These are phyloP conservation scores for Dendronephthya gigantea DNA, from an alignment of 64 coral and sea anemone species.

Conservation along the genomic window DNA sequence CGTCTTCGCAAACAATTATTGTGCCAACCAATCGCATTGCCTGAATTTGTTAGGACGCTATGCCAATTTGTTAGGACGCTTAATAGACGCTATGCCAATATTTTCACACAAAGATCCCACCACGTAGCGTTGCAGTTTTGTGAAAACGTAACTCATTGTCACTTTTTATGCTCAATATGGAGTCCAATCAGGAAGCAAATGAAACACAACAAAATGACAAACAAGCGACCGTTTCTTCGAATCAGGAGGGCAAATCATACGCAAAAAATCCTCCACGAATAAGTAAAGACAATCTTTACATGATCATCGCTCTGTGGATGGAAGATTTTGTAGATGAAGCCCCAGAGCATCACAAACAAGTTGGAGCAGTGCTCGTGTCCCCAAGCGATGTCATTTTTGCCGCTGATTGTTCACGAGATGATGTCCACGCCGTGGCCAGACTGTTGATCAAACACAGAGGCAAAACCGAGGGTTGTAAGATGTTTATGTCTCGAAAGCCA, in stretches of 20 bases:
- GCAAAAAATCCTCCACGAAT: neutral
- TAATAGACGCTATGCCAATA: no score
- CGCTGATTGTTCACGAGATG: slow-evolving; percentile 9
- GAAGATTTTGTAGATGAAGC: neutral
- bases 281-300: slow-evolving; percentile 25
- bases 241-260: neutral
- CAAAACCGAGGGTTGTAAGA: slow-evolving; percentile 26
- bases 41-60: no score
- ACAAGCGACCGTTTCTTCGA: no score
- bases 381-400: slow-evolving; percentile 38
- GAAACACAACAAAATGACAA: no score
- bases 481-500: slow-evolving; percentile 55
- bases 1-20: no score
- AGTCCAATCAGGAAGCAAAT: no score
- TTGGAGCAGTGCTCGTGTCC: slow-evolving; percentile 45
- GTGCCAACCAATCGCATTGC: no score
- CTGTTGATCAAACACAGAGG: slow-evolving; percentile 18
- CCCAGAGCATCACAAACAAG: neutral
- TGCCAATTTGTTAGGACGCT: no score
- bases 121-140: no score
- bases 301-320: slow-evolving; percentile 33
- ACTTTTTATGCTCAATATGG: no score
- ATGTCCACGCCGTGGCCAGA: slow-evolving; percentile 33
- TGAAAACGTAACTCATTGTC: no score
- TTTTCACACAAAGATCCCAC: no score